Percentiles rank a stretch among this genome's conserved stretches.
phyloP scores from a whole-genome alignment of 2,888 invertebrate species.

The Sycophila texana region DNA sequence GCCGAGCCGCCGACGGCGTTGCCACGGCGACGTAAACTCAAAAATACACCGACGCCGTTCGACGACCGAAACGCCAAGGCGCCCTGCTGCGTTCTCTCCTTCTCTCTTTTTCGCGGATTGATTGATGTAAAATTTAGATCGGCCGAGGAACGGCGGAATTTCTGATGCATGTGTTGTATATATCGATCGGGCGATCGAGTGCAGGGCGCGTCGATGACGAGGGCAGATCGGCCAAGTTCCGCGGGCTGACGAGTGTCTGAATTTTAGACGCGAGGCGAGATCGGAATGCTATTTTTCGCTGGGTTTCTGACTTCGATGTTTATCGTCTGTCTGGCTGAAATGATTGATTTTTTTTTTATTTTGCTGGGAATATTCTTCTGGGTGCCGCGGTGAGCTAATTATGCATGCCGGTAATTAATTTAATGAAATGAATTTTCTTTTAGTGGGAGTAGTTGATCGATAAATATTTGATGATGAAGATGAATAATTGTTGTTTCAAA shows the following conservation, averaged over 20 bases:
- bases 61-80: slow-evolving; percentile 19
- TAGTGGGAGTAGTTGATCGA: no score
- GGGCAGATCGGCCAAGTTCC: neutral
- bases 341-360: no score
- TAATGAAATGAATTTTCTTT: no score
- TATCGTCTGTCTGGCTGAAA: no score
- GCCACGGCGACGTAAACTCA: slow-evolving; percentile 68
- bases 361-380: no score
- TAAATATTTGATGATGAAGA: neutral
- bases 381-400: no score
- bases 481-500: no score
- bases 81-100: neutral
- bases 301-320: neutral
- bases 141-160: neutral
- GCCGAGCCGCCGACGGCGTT: slow-evolving; percentile 56
- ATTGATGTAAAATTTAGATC: slow-evolving; percentile 41
- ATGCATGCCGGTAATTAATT: no score
- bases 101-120: no score
- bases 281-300: neutral
- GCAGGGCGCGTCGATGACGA: neutral
- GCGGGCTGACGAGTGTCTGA: neutral
- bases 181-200: neutral
- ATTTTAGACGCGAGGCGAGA: neutral
- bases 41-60: slow-evolving; percentile 64
- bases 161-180: neutral